phyloP scores from a whole-genome alignment of 2,797 vertebrate species.

The Pelochelys cantorii region DNA sequence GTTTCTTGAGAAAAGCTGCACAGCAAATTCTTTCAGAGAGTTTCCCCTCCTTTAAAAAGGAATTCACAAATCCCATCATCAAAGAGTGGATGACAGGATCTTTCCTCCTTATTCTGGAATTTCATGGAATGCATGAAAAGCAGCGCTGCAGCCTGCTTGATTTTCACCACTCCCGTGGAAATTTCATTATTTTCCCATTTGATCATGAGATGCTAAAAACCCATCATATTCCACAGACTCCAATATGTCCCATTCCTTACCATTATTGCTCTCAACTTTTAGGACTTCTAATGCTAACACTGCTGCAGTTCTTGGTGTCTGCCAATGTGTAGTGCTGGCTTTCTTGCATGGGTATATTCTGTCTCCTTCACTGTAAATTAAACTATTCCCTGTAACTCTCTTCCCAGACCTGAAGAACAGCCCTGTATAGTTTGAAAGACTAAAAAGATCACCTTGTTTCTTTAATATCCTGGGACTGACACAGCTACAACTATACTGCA shows the following conservation, averaged over 20 bases:
- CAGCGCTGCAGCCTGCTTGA: neutral
- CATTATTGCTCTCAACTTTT: neutral
- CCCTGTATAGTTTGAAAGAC: neutral
- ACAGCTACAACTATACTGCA: neutral
- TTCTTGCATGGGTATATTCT: neutral
- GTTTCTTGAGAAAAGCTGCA: neutral
- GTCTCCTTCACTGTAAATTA: neutral
- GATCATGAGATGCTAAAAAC: rapidly evolving
- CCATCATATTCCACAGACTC: neutral
- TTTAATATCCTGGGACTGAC: neutral
- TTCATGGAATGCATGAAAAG: neutral
- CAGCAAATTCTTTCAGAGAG: neutral
- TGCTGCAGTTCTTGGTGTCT: neutral
- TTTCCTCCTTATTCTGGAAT: rapidly evolving
- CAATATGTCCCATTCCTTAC: neutral
- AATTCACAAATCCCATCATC: neutral
- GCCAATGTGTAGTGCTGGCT: rapidly evolving
- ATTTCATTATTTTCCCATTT: neutral
- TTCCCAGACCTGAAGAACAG: neutral
- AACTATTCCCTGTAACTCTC: neutral
- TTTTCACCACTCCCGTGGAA: neutral
- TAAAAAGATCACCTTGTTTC: neutral
- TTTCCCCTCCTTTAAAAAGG: neutral
- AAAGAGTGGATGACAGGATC: neutral
- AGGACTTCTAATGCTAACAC: neutral